These are phyloP conservation scores for Stegodyphus mimosarum DNA, from an alignment of 1,140 invertebrate species.

Conservation along the genomic window DNA sequence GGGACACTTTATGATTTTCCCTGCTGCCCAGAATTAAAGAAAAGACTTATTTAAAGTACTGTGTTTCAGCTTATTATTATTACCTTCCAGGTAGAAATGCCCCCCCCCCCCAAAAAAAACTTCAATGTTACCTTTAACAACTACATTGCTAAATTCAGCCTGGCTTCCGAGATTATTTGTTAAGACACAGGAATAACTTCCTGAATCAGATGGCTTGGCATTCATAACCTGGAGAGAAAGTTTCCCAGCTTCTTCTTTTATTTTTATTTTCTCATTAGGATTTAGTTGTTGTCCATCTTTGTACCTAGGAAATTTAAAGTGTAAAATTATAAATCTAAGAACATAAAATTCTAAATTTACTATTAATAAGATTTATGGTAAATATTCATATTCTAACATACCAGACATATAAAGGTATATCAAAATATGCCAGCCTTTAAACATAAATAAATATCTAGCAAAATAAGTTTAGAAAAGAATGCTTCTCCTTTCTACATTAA, in stretches of 20 bases:
- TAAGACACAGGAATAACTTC: constrained; percentile 92
- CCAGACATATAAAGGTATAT: no score
- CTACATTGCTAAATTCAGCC: constrained; percentile 66
- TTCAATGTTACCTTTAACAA: constrained; percentile 73
- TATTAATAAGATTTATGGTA: neutral
- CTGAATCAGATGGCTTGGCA: constrained; percentile 85
- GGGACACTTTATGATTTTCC: no score
- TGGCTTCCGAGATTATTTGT: constrained; percentile 76
- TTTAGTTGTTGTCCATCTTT: constrained; percentile 84
- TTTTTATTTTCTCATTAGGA: constrained; percentile 77
- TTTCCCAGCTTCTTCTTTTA: constrained; percentile 75
- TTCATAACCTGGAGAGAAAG: constrained; percentile 83
- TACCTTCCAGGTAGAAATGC: no score
- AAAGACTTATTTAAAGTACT: no score
- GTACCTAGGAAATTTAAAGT: constrained; percentile 70
- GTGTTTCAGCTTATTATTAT: no score
- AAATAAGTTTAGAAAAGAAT: no score
- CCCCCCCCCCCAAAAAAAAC: no score
- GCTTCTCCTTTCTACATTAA: no score
- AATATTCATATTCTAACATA: no score
- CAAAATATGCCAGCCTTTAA: no score
- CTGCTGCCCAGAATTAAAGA: no score
- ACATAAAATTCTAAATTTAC: neutral
- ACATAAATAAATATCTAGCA: no score
- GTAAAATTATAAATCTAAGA: neutral